phyloP scores from a whole-genome alignment of 2,113 vertebrate species.

The Tachysurus vachellii region DNA sequence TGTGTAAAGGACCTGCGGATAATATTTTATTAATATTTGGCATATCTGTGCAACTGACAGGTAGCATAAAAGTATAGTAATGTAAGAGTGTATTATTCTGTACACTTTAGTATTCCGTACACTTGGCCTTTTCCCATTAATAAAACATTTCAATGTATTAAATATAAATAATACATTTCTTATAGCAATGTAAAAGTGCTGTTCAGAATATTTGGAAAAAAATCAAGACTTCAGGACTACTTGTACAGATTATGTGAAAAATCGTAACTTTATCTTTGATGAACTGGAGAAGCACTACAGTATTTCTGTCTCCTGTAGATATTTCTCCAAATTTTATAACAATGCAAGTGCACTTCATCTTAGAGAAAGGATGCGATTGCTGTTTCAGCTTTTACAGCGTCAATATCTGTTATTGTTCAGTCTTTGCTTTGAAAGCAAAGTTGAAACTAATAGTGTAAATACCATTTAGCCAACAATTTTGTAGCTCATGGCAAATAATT shows the following conservation, averaged over 20 bases:
- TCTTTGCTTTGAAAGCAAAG: background rate
- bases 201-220: background rate
- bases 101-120: background rate
- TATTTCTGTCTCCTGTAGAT: background rate
- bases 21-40: background rate
- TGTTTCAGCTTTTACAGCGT: background rate
- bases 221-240: background rate
- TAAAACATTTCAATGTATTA: background rate
- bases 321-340: background rate
- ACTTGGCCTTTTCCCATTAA: background rate
- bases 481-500: background rate
- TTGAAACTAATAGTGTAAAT: background rate
- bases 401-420: background rate
- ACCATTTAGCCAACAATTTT: background rate
- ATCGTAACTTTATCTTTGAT: background rate
- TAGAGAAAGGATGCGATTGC: background rate
- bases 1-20: background rate
- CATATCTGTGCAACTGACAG: background rate
- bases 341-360: background rate
- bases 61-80: background rate
- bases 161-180: background rate
- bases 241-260: background rate
- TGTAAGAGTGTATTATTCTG: background rate
- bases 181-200: background rate
- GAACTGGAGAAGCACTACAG: background rate